These are phyloP conservation scores for Parus major DNA, from an alignment of 2,113 vertebrate species.

Conservation along the genomic window DNA sequence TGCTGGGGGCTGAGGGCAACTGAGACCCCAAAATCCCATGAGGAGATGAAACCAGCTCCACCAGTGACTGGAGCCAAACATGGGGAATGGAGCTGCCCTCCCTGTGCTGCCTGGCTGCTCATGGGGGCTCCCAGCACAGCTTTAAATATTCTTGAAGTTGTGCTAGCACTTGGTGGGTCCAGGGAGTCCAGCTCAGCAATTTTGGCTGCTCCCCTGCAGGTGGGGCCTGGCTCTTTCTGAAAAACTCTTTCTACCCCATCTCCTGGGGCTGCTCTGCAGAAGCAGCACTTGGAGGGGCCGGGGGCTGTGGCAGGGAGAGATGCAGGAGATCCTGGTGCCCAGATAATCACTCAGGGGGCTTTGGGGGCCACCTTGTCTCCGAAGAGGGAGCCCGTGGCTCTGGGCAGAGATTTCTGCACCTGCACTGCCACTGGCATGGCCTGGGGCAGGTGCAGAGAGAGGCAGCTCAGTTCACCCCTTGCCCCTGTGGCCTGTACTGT, in stretches of 20 bases:
- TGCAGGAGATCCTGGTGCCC: background rate
- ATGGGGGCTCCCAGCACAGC: fast-evolving
- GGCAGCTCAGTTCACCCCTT: background rate
- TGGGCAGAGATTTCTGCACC: background rate
- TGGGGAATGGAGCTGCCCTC: fast-evolving
- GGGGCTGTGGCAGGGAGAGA: background rate
- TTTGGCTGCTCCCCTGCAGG: fast-evolving
- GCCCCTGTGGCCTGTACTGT: background rate
- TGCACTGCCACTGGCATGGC: fast-evolving
- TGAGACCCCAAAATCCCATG: background rate
- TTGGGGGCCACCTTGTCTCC: background rate
- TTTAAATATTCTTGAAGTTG: fast-evolving
- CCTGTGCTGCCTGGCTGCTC: background rate
- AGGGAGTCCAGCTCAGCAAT: too few relatives aligned
- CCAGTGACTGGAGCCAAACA: fast-evolving
- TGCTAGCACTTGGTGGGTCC: fast-evolving
- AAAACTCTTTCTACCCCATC: background rate
- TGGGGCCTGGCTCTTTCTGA: background rate
- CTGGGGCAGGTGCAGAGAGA: fast-evolving
- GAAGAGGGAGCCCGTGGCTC: fast-evolving
- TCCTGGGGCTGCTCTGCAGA: too few relatives aligned
- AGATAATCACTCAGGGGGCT: fast-evolving
- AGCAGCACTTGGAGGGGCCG: background rate
- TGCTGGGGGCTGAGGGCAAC: background rate
- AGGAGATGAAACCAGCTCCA: background rate